Evolutionary conservation across 53 echinoderm and acorn worm species (phyloP).

Genomic region (Echinometra lucunter): DNA sequence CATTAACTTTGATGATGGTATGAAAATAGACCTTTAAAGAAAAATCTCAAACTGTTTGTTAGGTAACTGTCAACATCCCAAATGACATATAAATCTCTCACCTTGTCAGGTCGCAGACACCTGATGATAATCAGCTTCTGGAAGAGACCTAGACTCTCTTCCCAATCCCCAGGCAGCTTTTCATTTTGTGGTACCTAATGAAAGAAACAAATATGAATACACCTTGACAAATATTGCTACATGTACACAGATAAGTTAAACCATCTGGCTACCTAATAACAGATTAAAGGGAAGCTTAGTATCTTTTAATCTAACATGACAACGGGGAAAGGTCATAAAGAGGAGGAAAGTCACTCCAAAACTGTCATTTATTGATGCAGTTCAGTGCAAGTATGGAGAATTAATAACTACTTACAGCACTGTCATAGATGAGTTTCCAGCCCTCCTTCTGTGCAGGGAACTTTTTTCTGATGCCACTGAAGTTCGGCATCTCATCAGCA

Average conservation of each 20-base stretch:
- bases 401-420: conserved; percentile 75
- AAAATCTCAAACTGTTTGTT: neutral
- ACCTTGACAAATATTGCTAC: neutral
- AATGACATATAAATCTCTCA: neutral
- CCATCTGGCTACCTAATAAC: neutral
- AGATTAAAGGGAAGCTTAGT: too few relatives aligned
- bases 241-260: neutral
- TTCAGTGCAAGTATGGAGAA: neutral
- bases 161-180: conserved; percentile 92
- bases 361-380: too few relatives aligned
- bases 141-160: conserved; percentile 91
- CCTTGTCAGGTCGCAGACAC: conserved; percentile 98
- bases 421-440: conserved; percentile 96
- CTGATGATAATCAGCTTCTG: conserved; percentile 93
- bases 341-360: too few relatives aligned
- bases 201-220: neutral
- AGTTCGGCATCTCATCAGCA: conserved; percentile 86
- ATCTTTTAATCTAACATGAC: too few relatives aligned
- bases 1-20: too few relatives aligned
- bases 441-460: conserved; percentile 99
- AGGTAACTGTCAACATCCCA: neutral
- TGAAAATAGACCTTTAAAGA: neutral
- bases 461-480: conserved; percentile 92
- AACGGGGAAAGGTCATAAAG: too few relatives aligned
- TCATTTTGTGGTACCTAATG: conserved; percentile 89